Conservation (phyloP, 2,113 vertebrate genomes). For the Dermatemys mawii region DNA sequence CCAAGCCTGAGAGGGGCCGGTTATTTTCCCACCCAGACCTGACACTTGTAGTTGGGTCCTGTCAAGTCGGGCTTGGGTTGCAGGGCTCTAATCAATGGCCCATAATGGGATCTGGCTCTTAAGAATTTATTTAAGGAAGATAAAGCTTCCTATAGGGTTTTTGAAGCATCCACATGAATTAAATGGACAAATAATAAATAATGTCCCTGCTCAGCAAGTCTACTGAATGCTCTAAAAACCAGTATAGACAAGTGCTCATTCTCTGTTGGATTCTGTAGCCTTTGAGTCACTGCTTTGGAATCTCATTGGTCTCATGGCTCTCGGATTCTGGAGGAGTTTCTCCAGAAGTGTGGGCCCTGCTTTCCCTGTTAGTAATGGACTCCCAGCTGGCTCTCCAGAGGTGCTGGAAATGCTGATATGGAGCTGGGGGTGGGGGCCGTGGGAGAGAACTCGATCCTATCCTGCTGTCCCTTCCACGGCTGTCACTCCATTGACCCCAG, state of each 20-base stretch:
- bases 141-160: background rate
- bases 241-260: background rate
- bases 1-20: background rate
- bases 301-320: constrained; percentile 46
- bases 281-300: background rate
- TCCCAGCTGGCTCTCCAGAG: constrained; percentile 41
- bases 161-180: background rate
- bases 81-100: background rate
- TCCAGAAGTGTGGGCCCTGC: constrained; percentile 44
- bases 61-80: background rate
- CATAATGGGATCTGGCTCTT: background rate
- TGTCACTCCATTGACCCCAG: background rate
- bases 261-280: constrained; percentile 41
- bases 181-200: background rate
- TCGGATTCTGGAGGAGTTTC: constrained; percentile 47
- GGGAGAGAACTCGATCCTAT: background rate
- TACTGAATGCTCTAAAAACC: constrained; percentile 46
- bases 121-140: background rate
- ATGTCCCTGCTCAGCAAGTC: background rate
- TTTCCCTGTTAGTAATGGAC: constrained; percentile 46
- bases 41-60: background rate
- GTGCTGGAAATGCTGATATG: constrained; percentile 34
- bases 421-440: background rate
- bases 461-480: background rate
- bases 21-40: background rate